Percentiles rank a stretch among this genome's conserved stretches.
Evolutionary conservation across 2,888 invertebrate species (phyloP).

Genomic region (Acleris holmiana): DNA sequence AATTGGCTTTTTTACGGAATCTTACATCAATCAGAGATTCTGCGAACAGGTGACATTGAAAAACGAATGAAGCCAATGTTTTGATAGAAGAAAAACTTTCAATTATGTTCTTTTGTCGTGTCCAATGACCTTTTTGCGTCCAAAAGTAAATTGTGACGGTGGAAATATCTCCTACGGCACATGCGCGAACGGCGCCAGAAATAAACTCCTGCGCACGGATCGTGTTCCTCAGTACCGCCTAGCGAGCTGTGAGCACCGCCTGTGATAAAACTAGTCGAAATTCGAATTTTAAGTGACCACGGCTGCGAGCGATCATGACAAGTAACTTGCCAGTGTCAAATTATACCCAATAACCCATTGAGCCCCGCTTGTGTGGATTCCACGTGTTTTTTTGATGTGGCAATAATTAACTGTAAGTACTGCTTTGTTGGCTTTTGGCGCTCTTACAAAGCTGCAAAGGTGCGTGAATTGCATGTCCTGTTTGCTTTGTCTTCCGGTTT

Average conservation of each 20-base stretch:
- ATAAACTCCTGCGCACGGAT: slow-evolving; percentile 71
- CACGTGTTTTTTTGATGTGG: slow-evolving; percentile 62
- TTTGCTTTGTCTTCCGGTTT: neutral
- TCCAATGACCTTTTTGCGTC: slow-evolving; percentile 80
- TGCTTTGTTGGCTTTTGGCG: slow-evolving; percentile 52
- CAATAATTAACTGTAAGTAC: slow-evolving; percentile 73
- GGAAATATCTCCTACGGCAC: slow-evolving; percentile 62
- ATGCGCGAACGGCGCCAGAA: slow-evolving; percentile 66
- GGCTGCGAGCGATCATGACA: slow-evolving; percentile 69
- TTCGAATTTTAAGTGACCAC: slow-evolving; percentile 50
- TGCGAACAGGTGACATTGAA: slow-evolving; percentile 13
- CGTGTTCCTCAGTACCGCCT: slow-evolving; percentile 75
- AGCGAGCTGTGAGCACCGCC: slow-evolving; percentile 60
- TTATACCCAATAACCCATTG: slow-evolving; percentile 42
- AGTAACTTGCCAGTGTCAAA: slow-evolving; percentile 58
- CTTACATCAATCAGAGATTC: slow-evolving; percentile 1
- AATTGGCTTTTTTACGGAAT: neutral
- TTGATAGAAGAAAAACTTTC: slow-evolving; percentile 35
- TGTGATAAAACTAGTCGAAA: slow-evolving; percentile 76
- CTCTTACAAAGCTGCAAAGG: slow-evolving; percentile 4
- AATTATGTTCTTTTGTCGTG: slow-evolving; percentile 56
- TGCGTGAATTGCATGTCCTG: slow-evolving; percentile 2
- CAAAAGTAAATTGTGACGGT: slow-evolving; percentile 77
- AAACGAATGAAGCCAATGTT: slow-evolving; percentile 17
- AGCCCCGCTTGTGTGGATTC: slow-evolving; percentile 66